Percentiles rank a stretch among this genome's conserved stretches.
Conservation (phyloP, 1,140 invertebrate genomes). For the Mactra quadrangularis region DNA sequence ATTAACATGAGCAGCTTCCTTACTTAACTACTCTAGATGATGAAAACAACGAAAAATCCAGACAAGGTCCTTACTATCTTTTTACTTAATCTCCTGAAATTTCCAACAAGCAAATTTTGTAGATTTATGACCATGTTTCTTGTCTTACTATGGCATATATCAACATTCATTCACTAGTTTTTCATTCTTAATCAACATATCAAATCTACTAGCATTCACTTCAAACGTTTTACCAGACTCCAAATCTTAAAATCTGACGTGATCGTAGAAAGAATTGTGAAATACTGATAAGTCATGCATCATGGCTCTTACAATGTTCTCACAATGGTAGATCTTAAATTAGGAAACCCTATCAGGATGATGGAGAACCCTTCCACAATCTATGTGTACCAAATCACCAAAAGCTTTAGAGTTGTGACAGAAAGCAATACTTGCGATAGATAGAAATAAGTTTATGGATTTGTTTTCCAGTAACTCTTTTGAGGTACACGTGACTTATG, state of each 20-base stretch:
- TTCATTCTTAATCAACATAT: conserved; percentile 33
- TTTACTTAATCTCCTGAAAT: conserved; percentile 28
- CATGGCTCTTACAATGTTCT: conserved; percentile 38
- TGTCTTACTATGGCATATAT: conserved; percentile 27
- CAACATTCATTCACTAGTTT: conserved; percentile 30
- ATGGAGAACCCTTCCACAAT: conserved; percentile 10
- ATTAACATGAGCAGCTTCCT: neutral
- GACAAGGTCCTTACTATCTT: conserved; percentile 33
- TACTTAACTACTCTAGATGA: conserved; percentile 19
- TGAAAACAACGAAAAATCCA: conserved; percentile 39
- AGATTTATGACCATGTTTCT: conserved; percentile 38
- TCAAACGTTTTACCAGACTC: conserved; percentile 58
- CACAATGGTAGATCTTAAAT: conserved; percentile 32
- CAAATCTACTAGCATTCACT: conserved; percentile 51
- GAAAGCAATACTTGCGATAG: too few relatives aligned
- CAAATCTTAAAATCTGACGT: conserved; percentile 56
- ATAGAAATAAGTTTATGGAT: too few relatives aligned
- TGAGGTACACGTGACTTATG: too few relatives aligned
- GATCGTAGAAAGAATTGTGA: conserved; percentile 56
- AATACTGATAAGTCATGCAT: conserved; percentile 59
- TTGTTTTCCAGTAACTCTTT: too few relatives aligned
- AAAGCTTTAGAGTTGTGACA: too few relatives aligned
- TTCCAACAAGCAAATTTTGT: conserved; percentile 41
- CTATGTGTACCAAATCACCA: too few relatives aligned
- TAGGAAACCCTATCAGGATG: conserved; percentile 32